Conservation (phyloP, 2,113 vertebrate genomes). For the Platysteira castanea region DNA sequence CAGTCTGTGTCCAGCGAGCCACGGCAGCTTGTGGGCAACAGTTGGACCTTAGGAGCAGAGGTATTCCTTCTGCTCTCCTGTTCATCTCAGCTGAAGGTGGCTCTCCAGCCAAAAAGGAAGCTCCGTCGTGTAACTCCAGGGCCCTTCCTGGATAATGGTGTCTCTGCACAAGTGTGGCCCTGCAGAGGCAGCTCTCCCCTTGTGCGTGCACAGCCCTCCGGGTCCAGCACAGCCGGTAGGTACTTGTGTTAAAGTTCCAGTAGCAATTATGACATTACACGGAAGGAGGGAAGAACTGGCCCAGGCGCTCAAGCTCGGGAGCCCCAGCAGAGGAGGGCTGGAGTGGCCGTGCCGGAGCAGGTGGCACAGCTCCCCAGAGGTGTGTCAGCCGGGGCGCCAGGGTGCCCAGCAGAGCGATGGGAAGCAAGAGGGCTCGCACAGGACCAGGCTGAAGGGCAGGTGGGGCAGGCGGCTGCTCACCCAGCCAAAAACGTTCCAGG, state of each 20-base stretch:
- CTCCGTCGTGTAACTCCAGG: rapidly evolving
- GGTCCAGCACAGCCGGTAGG: not conserved
- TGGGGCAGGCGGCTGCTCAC: not conserved
- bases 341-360: not conserved
- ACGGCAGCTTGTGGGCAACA: not conserved
- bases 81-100: not conserved
- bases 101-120: not conserved
- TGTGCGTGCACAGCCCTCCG: rapidly evolving
- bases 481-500: not conserved
- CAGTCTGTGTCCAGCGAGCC: not conserved
- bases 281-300: too few species aligned
- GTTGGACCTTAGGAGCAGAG: not conserved
- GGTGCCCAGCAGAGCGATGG: too few species aligned
- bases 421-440: not conserved
- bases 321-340: too few species aligned
- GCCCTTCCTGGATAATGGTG: not conserved
- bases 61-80: not conserved
- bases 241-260: not conserved
- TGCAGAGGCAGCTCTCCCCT: not conserved
- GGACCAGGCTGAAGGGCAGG: not conserved
- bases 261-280: rapidly evolving
- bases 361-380: not conserved
- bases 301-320: not conserved
- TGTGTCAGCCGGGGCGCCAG: not conserved
- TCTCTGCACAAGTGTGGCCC: not conserved